Conservation (phyloP, 2,888 invertebrate genomes). For the Proisotoma minuta region DNA sequence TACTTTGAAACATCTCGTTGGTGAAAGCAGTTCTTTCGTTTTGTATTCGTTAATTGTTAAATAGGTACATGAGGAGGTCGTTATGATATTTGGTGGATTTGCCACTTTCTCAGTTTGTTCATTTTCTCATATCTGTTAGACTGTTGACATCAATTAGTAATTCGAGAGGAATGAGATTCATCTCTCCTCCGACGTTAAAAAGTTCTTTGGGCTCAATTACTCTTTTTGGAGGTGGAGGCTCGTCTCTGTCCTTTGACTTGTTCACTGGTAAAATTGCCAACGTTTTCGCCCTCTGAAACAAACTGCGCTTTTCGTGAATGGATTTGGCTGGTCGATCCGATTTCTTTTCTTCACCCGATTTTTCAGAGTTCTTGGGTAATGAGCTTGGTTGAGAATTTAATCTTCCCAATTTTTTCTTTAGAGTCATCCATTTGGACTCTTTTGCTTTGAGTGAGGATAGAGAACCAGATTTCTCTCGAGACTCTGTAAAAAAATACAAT, state of each 20-base stretch:
- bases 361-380: background rate
- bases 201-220: slow-evolving; percentile 40
- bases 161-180: slow-evolving; percentile 47
- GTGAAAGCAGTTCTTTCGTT: too few species aligned
- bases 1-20: too few species aligned
- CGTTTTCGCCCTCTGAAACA: slow-evolving; percentile 44
- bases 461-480: slow-evolving; percentile 45
- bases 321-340: slow-evolving; percentile 8
- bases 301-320: slow-evolving; percentile 41
- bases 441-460: slow-evolving; percentile 45
- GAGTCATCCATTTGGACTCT: slow-evolving; percentile 46
- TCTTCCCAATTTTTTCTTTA: slow-evolving; percentile 46
- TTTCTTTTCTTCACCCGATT: background rate
- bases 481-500: slow-evolving; percentile 24
- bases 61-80: too few species aligned
- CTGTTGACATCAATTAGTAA: slow-evolving; percentile 46
- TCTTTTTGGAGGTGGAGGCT: slow-evolving; percentile 27
- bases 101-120: background rate
- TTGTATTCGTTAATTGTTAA: too few species aligned
- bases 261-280: slow-evolving; percentile 45
- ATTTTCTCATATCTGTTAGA: too few species aligned
- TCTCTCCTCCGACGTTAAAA: slow-evolving; percentile 48
- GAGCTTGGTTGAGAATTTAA: slow-evolving; percentile 19
- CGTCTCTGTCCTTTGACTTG: slow-evolving; percentile 36
- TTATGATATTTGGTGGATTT: too few species aligned